These are phyloP conservation scores for Istiophorus platypterus DNA, from an alignment of 2,113 vertebrate genomes.

Conservation along the genomic window DNA sequence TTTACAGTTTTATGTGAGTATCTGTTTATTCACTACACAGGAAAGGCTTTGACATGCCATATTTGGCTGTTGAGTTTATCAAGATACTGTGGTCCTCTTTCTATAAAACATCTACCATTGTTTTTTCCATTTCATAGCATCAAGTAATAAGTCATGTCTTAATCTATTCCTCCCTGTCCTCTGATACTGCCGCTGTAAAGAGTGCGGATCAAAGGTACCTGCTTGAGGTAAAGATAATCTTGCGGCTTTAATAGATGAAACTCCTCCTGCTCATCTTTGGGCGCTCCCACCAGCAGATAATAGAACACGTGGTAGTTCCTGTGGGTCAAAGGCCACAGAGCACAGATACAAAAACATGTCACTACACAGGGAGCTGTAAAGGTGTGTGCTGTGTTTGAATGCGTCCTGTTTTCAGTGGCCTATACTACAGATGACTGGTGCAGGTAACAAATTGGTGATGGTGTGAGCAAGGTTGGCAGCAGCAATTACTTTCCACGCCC, in stretches of 20 bases:
- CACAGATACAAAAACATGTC: neutral
- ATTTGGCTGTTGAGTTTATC: neutral
- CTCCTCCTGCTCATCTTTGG: slow-evolving; percentile 89
- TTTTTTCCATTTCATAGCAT: neutral
- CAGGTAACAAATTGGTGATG: neutral
- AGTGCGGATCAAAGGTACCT: slow-evolving; percentile 84
- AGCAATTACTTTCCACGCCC: neutral
- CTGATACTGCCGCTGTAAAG: neutral
- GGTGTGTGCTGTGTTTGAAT: neutral
- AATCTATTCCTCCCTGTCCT: neutral
- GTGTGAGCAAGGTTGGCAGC: neutral
- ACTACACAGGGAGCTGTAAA: neutral
- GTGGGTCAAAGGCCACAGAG: slow-evolving; percentile 41
- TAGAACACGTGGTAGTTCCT: slow-evolving; percentile 99
- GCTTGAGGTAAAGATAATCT: slow-evolving; percentile 97
- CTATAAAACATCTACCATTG: neutral
- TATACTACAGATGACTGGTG: neutral
- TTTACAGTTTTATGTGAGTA: neutral
- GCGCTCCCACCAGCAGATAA: slow-evolving; percentile 92
- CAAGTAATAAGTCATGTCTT: too few species aligned
- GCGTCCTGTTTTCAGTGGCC: neutral
- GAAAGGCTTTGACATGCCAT: neutral
- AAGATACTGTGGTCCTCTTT: neutral
- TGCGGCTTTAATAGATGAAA: slow-evolving; percentile 91
- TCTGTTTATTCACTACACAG: neutral